Evolutionary conservation across 2,888 invertebrate species (phyloP), one percentile per base, ranked within the genome.

Genomic region (Microctonus brassicae): DNA sequence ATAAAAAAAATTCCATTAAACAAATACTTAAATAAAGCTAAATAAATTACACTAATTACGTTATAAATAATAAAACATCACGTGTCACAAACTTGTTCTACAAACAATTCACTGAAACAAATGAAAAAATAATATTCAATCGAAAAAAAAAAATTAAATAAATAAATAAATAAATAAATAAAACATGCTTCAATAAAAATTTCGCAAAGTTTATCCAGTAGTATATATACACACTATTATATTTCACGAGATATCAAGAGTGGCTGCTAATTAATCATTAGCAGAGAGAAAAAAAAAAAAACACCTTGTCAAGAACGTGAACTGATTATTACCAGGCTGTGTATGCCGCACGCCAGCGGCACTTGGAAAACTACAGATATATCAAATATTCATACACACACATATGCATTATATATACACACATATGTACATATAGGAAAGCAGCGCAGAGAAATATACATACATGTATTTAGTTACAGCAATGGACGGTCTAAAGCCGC

Each of bases 261-360:
- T 84, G 84, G 79, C 81, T 85, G 86, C 87, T 87, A 87, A 87
- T 87, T 87, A 87, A 86, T 87, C 87, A 87, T 87, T 87, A 86
- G 86, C 83, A 83, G 81, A 82, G 84, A 84, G 26, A 85, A 86
- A n/a, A n/a, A 85, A 86, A n/a, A n/a, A 87, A 87, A 86, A 86
- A 86, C 85, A 86, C 84, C 86, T 83, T 64, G 69, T 47, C 53
- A 70, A 80, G 65, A 74, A 79, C 73, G 72, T 24, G 17, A 47
- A 47, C 47, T 47, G 47, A 47, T 47, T 47, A 47, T n/a, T n/a
- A n/a, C n/a, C n/a, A n/a, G n/a, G n/a, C n/a, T n/a, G n/a, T 47
- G 17, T n/a, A 20, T 9, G 17, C 47, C 47, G 17, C 47, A 17
- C 17, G 47, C 47, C 17, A 53, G 29, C 20, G 39, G 61, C 61